phyloP scores from a whole-genome alignment of 1,140 invertebrate genomes.

The Galendromus occidentalis region DNA sequence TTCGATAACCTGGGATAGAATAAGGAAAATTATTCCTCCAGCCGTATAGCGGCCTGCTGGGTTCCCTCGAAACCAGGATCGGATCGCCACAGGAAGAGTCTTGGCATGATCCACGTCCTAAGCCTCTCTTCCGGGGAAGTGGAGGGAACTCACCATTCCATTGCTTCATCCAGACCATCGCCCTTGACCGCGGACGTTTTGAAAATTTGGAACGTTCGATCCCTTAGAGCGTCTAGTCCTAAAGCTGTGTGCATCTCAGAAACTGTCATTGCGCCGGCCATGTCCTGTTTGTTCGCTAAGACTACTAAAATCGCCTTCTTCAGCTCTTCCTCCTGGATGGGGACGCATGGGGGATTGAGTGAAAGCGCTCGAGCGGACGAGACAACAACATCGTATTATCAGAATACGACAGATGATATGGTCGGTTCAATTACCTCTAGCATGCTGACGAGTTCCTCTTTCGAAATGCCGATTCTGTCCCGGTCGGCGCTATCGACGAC shows the following conservation, averaged over 20 bases:
- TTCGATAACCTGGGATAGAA: neutral
- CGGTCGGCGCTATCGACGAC: constrained; percentile 96
- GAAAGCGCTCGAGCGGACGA: no score
- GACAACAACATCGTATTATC: no score
- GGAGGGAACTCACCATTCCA: constrained; percentile 69
- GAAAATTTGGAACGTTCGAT: constrained; percentile 97
- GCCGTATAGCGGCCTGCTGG: no score
- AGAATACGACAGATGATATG: no score
- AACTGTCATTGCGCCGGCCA: constrained; percentile 83
- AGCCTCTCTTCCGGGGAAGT: no score
- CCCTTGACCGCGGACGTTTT: constrained; percentile 96
- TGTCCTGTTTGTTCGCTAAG: constrained; percentile 98
- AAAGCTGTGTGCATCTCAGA: constrained; percentile 91
- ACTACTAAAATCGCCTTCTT: constrained; percentile 84
- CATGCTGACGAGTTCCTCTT: constrained; percentile 94
- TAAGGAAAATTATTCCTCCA: neutral
- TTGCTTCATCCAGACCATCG: constrained; percentile 92
- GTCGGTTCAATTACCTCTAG: constrained; percentile 46
- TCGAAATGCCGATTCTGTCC: constrained; percentile 95
- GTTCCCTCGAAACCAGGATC: no score
- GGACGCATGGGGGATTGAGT: neutral
- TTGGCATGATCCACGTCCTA: no score
- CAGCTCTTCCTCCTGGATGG: constrained; percentile 75
- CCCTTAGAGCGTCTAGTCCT: constrained; percentile 79
- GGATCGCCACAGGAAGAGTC: no score